Conservation (phyloP, 1,140 invertebrate genomes). For the Drosophila novamexicana region DNA sequence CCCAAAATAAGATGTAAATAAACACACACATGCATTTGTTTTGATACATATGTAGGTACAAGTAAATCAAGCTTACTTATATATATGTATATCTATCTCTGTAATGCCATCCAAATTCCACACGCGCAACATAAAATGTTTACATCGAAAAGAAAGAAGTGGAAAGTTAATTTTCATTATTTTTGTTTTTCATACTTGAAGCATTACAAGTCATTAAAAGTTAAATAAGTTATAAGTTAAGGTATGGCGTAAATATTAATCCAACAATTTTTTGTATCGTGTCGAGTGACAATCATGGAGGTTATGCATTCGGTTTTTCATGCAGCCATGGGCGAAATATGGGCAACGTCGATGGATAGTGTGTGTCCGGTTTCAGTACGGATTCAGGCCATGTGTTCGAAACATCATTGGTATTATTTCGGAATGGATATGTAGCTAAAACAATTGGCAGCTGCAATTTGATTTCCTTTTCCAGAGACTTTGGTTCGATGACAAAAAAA, state of each 20-base stretch:
- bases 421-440: constrained; percentile 96
- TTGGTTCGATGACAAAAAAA: constrained; percentile 95
- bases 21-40: constrained; percentile 43
- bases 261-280: constrained; percentile 47
- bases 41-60: constrained; percentile 42
- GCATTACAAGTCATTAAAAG: constrained; percentile 41
- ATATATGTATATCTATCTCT: background rate
- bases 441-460: constrained; percentile 96
- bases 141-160: too few relatives aligned
- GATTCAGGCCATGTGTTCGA: constrained; percentile 86
- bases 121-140: too few relatives aligned
- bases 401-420: constrained; percentile 87
- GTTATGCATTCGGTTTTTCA: constrained; percentile 77
- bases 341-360: constrained; percentile 96
- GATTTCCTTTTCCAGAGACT: constrained; percentile 95
- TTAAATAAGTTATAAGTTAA: constrained; percentile 72
- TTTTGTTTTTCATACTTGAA: constrained; percentile 38
- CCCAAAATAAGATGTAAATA: constrained; percentile 42
- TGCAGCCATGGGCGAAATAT: constrained; percentile 95
- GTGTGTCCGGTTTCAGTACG: constrained; percentile 89
- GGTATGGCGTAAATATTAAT: constrained; percentile 64
- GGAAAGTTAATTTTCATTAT: background rate
- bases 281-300: background rate
- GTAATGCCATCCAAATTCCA: too few relatives aligned
- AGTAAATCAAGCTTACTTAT: constrained; percentile 20